phyloP scores from a whole-genome alignment of 2,888 invertebrate genomes.

The Zygogramma bicolorata region DNA sequence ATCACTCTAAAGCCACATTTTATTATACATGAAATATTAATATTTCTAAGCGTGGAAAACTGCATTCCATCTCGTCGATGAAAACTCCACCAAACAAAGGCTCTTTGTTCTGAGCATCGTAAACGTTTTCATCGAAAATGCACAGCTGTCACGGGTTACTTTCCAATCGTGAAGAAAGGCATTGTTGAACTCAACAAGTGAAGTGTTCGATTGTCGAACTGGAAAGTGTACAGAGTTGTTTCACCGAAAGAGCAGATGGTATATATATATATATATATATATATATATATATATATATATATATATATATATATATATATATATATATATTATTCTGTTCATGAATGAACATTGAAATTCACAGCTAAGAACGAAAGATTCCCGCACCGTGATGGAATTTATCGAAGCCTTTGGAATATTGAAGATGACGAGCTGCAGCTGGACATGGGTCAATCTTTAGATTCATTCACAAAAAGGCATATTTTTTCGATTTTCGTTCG shows the following conservation, averaged over 20 bases:
- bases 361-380: no score
- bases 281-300: no score
- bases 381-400: no score
- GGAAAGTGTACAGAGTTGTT: not conserved
- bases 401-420: no score
- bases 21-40: constrained; percentile 6
- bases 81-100: not conserved
- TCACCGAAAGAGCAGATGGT: not conserved
- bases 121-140: constrained; percentile 9
- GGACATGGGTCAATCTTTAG: no score
- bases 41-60: not conserved
- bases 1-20: not conserved
- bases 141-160: not conserved
- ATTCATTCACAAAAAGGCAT: no score
- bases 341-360: no score
- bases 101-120: not conserved
- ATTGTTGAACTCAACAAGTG: constrained; percentile 5
- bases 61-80: not conserved
- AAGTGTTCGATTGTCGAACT: not conserved
- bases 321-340: no score
- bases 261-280: not conserved
- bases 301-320: no score
- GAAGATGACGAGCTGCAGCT: no score
- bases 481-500: no score
- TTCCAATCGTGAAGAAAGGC: not conserved